These are phyloP conservation scores for Watersipora subatra DNA, from an alignment of 1,140 invertebrate species.

Conservation along the genomic window DNA sequence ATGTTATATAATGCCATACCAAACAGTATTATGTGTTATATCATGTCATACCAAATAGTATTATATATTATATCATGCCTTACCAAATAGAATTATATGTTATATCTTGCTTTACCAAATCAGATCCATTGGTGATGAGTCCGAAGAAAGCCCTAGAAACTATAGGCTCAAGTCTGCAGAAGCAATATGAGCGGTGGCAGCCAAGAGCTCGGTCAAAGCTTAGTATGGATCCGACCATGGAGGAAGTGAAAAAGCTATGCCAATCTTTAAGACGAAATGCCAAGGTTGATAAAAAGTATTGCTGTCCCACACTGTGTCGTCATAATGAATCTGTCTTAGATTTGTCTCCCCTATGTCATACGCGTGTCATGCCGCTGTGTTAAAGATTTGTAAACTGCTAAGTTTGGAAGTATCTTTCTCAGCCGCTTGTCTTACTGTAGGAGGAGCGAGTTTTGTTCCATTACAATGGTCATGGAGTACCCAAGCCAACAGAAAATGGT, in stretches of 20 bases:
- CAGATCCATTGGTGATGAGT: constrained; percentile 58
- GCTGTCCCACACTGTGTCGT: too few species aligned
- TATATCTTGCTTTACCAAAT: too few species aligned
- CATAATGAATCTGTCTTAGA: background rate
- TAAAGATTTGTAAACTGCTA: too few species aligned
- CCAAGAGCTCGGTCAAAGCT: constrained; percentile 77
- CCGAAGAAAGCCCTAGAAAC: constrained; percentile 84
- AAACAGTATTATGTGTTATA: too few species aligned
- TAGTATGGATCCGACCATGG: constrained; percentile 87
- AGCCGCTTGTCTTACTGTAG: too few species aligned
- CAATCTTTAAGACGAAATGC: constrained; percentile 87
- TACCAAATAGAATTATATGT: too few species aligned
- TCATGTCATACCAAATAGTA: too few species aligned
- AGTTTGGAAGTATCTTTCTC: too few species aligned
- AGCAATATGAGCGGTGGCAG: constrained; percentile 90
- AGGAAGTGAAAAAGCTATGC: constrained; percentile 95
- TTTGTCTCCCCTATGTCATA: background rate
- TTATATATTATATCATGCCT: too few species aligned
- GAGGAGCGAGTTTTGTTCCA: constrained; percentile 97
- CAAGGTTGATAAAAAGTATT: constrained; percentile 49
- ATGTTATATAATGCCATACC: too few species aligned
- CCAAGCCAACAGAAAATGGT: constrained; percentile 90
- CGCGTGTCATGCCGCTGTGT: background rate
- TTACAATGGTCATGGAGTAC: constrained; percentile 98
- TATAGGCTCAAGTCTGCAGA: constrained; percentile 79